Conservation (phyloP, 1,140 invertebrate species). For the Heterodera carotae region DNA sequence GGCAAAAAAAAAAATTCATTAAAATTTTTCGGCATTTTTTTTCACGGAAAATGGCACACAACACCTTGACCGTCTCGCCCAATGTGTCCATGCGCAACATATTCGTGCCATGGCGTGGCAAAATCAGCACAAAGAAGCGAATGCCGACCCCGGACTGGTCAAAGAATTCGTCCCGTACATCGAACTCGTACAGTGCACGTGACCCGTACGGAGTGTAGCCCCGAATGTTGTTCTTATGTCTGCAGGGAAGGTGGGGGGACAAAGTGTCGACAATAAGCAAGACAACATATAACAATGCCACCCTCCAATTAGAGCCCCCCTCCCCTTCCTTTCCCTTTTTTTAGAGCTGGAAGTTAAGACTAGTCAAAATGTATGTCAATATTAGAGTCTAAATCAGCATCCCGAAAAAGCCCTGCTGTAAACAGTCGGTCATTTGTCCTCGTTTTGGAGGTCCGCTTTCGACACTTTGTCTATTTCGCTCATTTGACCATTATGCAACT, state of each 20-base stretch:
- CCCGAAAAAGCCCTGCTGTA: too few species aligned
- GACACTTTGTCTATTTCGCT: too few species aligned
- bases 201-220: conserved; percentile 51
- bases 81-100: conserved; percentile 33
- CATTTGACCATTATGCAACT: too few species aligned
- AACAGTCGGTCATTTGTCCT: too few species aligned
- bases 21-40: background rate
- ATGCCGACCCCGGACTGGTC: conserved; percentile 36
- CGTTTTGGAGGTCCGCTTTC: too few species aligned
- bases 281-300: too few species aligned
- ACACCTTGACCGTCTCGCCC: conserved; percentile 41
- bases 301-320: too few species aligned
- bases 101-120: conserved; percentile 39
- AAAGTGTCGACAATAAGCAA: background rate
- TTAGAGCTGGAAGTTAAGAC: too few species aligned
- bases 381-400: too few species aligned
- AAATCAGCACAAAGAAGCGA: conserved; percentile 34
- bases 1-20: conserved; percentile 25
- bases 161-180: conserved; percentile 49
- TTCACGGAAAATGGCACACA: too few species aligned
- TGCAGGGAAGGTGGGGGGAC: conserved; percentile 1
- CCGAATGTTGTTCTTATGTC: conserved; percentile 41
- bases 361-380: too few species aligned
- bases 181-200: conserved; percentile 42
- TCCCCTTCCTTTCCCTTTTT: too few species aligned